Percentiles rank a stretch among this genome's conserved stretches.
These are phyloP conservation scores for Aphis craccivora DNA, from an alignment of 1,140 invertebrate species.

Conservation along the genomic window DNA sequence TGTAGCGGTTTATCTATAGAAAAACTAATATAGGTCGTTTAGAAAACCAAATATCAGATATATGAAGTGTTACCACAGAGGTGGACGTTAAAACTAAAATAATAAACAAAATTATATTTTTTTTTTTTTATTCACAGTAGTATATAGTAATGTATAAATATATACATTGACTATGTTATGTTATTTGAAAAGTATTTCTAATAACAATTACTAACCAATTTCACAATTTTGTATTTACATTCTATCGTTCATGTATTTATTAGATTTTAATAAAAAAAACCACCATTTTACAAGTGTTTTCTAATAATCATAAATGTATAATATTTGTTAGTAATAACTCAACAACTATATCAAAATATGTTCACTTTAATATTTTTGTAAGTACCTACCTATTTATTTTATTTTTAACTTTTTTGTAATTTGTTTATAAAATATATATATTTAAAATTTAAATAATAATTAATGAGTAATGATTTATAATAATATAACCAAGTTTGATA, in stretches of 20 bases:
- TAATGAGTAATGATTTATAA: neutral
- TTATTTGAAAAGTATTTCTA: neutral
- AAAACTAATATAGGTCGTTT: constrained; percentile 16
- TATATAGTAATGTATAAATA: neutral
- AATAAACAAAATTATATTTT: constrained; percentile 5
- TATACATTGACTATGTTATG: neutral
- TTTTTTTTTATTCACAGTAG: neutral
- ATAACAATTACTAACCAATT: neutral
- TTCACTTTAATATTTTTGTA: neutral
- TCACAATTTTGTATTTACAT: neutral
- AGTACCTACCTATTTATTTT: neutral
- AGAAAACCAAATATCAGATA: neutral
- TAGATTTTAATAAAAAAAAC: neutral
- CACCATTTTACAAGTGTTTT: neutral
- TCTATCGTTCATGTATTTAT: neutral
- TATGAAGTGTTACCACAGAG: neutral
- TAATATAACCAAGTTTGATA: neutral
- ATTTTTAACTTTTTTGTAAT: neutral
- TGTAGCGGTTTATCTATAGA: neutral
- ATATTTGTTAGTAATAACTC: neutral
- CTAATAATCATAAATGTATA: neutral
- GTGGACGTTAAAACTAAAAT: neutral
- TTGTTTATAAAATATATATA: neutral
- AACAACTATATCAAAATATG: neutral
- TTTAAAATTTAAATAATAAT: too few species aligned